Conservation (phyloP, 1,140 invertebrate genomes). For the Proctacanthus coquilletti region DNA sequence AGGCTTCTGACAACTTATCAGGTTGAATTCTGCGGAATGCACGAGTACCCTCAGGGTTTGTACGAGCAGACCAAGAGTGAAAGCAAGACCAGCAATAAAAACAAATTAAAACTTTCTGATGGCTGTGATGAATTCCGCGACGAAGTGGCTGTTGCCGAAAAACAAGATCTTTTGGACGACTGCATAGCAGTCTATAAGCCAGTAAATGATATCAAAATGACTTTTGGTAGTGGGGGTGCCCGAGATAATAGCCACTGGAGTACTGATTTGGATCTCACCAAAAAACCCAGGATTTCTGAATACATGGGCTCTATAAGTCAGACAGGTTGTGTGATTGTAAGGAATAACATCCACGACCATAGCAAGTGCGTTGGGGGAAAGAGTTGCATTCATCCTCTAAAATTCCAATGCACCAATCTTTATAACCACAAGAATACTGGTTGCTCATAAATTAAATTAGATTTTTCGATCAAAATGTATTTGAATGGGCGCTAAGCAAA, state of each 20-base stretch:
- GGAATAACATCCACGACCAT: constrained; percentile 24
- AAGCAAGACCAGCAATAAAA: constrained; percentile 17
- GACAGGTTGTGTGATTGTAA: constrained; percentile 25
- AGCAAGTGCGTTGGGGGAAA: constrained; percentile 19
- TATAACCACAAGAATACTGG: no score
- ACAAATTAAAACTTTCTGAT: constrained; percentile 15
- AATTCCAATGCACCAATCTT: no score
- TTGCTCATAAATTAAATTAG: no score
- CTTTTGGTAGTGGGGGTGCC: constrained; percentile 17
- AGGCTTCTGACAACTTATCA: constrained; percentile 39
- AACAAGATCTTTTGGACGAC: constrained; percentile 6
- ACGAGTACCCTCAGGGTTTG: constrained; percentile 29
- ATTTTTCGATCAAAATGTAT: no score
- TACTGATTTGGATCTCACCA: constrained; percentile 20
- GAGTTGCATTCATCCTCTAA: constrained; percentile 20
- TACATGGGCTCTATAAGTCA: constrained; percentile 28
- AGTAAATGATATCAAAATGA: constrained; percentile 14
- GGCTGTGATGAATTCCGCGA: constrained; percentile 21
- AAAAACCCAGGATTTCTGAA: constrained; percentile 19
- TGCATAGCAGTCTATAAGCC: constrained; percentile 22
- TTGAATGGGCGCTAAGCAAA: no score
- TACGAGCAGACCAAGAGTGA: constrained; percentile 22
- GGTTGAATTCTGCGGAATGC: constrained; percentile 33
- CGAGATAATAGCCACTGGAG: constrained; percentile 19
- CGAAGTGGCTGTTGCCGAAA: constrained; percentile 19